Conservation (phyloP, 2,888 invertebrate genomes). For the Diplazon laetatorius region DNA sequence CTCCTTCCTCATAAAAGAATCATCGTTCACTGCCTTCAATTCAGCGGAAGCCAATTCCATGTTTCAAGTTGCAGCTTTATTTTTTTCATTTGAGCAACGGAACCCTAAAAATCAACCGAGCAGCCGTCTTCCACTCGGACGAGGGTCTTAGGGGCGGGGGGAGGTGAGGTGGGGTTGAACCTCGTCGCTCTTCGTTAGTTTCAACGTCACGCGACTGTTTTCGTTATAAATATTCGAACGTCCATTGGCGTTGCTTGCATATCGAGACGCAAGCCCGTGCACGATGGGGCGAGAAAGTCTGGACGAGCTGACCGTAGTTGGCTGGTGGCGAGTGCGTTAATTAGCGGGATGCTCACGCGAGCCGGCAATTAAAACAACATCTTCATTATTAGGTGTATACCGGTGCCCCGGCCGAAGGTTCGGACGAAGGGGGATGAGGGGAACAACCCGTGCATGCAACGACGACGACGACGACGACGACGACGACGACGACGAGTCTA, state of each 20-base stretch:
- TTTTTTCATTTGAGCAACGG: no score
- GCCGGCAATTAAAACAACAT: slow-evolving; percentile 82
- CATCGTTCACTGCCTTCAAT: no score
- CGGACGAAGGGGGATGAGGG: slow-evolving; percentile 56
- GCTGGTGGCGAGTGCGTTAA: slow-evolving; percentile 81
- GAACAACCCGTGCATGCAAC: slow-evolving; percentile 53
- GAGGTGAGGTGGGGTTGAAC: no score
- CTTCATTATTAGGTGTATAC: slow-evolving; percentile 81
- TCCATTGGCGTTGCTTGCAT: no score
- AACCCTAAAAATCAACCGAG: not conserved
- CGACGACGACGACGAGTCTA: slow-evolving; percentile 60
- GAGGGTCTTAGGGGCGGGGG: slow-evolving; percentile 70
- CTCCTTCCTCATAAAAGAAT: no score
- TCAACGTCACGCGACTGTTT: slow-evolving; percentile 62
- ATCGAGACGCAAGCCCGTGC: no score
- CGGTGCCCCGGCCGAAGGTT: slow-evolving; percentile 32
- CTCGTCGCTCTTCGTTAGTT: slow-evolving; percentile 67
- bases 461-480: no score
- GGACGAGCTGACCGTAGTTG: slow-evolving; percentile 74
- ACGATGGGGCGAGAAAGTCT: no score
- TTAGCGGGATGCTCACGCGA: slow-evolving; percentile 82
- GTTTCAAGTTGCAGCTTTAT: no score
- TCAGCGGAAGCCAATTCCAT: no score
- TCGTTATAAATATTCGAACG: no score
- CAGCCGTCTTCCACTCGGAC: slow-evolving; percentile 77